Evolutionary conservation across 2,113 vertebrate species (phyloP), one percentile per base, ranked within the genome.

Genomic region (Chaetura pelagica): DNA sequence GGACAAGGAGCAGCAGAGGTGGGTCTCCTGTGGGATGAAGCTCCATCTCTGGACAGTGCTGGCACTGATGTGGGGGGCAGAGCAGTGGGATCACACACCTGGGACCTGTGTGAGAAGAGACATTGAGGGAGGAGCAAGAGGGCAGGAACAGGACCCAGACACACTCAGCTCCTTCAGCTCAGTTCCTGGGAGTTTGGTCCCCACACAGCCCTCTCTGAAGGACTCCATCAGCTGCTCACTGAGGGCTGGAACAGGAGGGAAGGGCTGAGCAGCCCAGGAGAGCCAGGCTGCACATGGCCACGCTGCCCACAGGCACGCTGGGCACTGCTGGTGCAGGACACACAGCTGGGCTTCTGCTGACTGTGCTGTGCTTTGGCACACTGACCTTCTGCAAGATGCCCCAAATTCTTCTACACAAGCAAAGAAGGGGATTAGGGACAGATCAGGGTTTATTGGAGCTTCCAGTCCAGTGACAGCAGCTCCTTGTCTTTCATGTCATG

Each of bases 351-450:
- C 7, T 55, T 17, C 61, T 66, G 49, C 61, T 34, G 17, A 54
- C 16, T 4, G 23, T 29, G 35, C 6, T 13, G 4, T 64, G 17
- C 3, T 10, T 64, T 34, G 29, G 35, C 17, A 52, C 13, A 13
- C 23, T 8, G 10, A 15, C 7, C 42, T 10, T 67, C 64, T 59
- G 22, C 27, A 49, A 14, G 30, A 23, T 22, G 19, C 30, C 1
- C 15, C 35, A 4, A 18, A 51, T 5, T 17, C 34, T 32, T 4
- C 3, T 5, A 6, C 22, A 1, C 7, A 30, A 4, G 4, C 12
- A 49, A 34, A 64, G 13, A 4, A 12, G 9, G 32, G 46, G 71
- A 75, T 83, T 83, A 77, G 40, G n/a, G 54, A n/a, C 66, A 66
- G 15, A 58, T 2, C 3, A 0, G 5, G 18, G 17, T 90, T 83